Evolutionary conservation across 2,113 vertebrate genomes (phyloP).

Genomic region (Actenoides lindsayi): DNA sequence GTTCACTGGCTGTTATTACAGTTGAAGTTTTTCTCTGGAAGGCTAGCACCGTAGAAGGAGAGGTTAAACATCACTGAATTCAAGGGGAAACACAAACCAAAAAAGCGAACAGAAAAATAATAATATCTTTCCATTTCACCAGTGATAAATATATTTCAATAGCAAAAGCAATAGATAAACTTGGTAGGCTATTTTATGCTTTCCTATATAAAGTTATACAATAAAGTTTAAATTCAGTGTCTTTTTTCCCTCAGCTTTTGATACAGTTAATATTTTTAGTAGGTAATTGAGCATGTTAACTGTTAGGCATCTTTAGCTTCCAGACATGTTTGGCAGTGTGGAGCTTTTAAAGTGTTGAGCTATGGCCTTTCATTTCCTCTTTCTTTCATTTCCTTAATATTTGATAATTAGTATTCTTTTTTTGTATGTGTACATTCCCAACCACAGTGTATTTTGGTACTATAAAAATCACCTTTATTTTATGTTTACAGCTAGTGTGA

Average conservation of each 20-base stretch:
- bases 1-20: not conserved
- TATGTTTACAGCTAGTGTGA: not conserved
- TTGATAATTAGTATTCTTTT: not conserved
- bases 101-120: not conserved
- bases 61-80: not conserved
- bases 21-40: not conserved
- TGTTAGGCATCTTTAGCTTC: not conserved
- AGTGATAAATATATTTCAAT: not conserved
- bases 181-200: not conserved
- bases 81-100: not conserved
- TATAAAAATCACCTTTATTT: not conserved
- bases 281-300: not conserved
- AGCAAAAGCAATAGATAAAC: not conserved
- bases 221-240: not conserved
- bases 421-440: not conserved
- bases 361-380: not conserved
- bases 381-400: not conserved
- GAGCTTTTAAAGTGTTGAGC: not conserved
- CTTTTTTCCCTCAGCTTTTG: not conserved
- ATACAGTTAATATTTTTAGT: not conserved
- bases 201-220: not conserved
- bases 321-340: not conserved
- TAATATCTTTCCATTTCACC: not conserved
- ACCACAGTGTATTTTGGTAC: not conserved
- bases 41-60: not conserved